These are phyloP conservation scores for Neelides folsomi DNA, from an alignment of 2,888 invertebrate species.

Conservation along the genomic window DNA sequence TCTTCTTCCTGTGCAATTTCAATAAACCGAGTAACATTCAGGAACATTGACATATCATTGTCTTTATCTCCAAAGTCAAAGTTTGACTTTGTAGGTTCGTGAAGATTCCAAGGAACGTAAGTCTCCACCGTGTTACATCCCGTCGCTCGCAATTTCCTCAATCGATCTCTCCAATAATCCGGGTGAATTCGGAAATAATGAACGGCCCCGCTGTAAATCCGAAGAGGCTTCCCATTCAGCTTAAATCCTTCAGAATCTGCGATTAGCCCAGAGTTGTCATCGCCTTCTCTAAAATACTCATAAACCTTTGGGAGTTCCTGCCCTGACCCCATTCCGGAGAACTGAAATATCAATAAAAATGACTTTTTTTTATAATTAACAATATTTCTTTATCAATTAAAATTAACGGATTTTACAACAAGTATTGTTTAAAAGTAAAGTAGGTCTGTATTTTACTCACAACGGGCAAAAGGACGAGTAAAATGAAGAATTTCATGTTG, in stretches of 20 bases:
- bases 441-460: no score
- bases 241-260: constrained; percentile 37
- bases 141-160: constrained; percentile 41
- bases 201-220: constrained; percentile 43
- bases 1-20: constrained; percentile 41
- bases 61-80: constrained; percentile 38
- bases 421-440: no score
- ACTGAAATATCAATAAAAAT: neutral
- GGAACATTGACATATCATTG: constrained; percentile 35
- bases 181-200: constrained; percentile 44
- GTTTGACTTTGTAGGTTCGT: constrained; percentile 37
- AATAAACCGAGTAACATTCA: constrained; percentile 38
- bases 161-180: constrained; percentile 43
- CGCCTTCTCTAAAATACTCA: constrained; percentile 40
- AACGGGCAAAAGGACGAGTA: no score
- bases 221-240: constrained; percentile 39
- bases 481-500: no score
- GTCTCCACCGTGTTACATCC: constrained; percentile 41
- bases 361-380: neutral
- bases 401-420: no score
- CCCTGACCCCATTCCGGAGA: neutral
- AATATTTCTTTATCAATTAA: no score
- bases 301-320: constrained; percentile 37
- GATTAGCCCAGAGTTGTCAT: constrained; percentile 35
- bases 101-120: constrained; percentile 40